These are phyloP conservation scores for Thecophora atra DNA, from an alignment of 2,888 invertebrate species.

Conservation along the genomic window DNA sequence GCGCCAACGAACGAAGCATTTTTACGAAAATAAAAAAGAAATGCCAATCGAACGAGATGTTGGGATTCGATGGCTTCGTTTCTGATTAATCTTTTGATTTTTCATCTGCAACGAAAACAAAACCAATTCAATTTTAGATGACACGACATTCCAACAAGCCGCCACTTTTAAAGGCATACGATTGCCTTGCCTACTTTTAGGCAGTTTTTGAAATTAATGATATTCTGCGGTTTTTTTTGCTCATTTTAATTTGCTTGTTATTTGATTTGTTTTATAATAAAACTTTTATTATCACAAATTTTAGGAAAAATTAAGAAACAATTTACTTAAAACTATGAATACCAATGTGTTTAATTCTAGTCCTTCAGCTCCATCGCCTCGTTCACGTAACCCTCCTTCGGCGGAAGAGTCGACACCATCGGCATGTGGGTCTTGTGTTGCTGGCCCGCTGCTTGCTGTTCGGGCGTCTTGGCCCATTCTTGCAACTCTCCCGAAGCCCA, in stretches of 20 bases:
- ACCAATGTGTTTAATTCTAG: constrained; percentile 42
- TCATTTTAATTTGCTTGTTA: background rate
- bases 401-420: constrained; percentile 49
- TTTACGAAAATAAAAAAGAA: background rate
- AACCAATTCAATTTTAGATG: too few species aligned
- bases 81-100: too few species aligned
- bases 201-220: too few species aligned
- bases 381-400: constrained; percentile 56
- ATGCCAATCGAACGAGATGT: background rate
- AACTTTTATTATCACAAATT: constrained; percentile 32
- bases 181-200: background rate
- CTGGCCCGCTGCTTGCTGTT: constrained; percentile 55
- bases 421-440: constrained; percentile 53
- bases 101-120: too few species aligned
- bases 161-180: too few species aligned
- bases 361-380: constrained; percentile 63
- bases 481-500: constrained; percentile 85
- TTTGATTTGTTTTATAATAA: constrained; percentile 3
- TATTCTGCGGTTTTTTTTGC: too few species aligned
- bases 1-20: background rate
- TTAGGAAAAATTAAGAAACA: background rate
- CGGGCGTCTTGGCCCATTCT: constrained; percentile 74
- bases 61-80: background rate
- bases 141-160: too few species aligned
- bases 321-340: constrained; percentile 7